Evolutionary conservation across 2,113 vertebrate genomes (phyloP).

Genomic region (Gallinago undulata): DNA sequence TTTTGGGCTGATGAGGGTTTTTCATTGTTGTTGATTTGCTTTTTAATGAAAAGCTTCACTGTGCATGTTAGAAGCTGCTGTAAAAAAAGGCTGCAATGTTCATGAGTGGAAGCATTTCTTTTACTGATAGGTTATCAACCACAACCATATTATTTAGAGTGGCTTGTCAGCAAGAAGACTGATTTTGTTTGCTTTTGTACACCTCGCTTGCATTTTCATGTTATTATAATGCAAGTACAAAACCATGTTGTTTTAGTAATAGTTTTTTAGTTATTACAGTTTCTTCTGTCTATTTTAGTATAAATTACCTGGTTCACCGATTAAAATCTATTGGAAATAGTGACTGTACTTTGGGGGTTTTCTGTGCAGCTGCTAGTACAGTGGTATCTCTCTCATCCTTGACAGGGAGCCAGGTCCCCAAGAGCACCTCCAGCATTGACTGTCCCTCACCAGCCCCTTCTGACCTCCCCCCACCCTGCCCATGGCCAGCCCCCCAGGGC

Average conservation of each 20-base stretch:
- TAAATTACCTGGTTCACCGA: background rate
- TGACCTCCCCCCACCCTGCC: rapidly evolving
- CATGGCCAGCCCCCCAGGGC: rapidly evolving
- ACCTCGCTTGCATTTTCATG: background rate
- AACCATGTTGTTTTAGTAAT: background rate
- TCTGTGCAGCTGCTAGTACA: background rate
- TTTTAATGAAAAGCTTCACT: constrained; percentile 49
- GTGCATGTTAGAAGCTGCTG: constrained; percentile 37
- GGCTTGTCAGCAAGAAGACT: background rate
- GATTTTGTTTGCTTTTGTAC: background rate
- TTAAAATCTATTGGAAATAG: background rate
- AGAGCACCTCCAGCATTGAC: background rate
- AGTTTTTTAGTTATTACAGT: background rate
- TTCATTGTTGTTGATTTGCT: constrained; percentile 12
- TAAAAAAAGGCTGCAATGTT: constrained; percentile 8
- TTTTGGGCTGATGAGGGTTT: background rate
- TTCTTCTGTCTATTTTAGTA: background rate
- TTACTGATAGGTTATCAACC: constrained; percentile 48
- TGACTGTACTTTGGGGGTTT: background rate
- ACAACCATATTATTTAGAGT: constrained; percentile 14
- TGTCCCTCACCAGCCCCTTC: background rate
- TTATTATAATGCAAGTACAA: background rate
- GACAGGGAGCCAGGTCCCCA: rapidly evolving
- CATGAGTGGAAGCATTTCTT: constrained; percentile 21
- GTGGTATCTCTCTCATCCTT: background rate